phyloP scores from a whole-genome alignment of 2,797 vertebrate genomes.

The Takifugu rubripes region DNA sequence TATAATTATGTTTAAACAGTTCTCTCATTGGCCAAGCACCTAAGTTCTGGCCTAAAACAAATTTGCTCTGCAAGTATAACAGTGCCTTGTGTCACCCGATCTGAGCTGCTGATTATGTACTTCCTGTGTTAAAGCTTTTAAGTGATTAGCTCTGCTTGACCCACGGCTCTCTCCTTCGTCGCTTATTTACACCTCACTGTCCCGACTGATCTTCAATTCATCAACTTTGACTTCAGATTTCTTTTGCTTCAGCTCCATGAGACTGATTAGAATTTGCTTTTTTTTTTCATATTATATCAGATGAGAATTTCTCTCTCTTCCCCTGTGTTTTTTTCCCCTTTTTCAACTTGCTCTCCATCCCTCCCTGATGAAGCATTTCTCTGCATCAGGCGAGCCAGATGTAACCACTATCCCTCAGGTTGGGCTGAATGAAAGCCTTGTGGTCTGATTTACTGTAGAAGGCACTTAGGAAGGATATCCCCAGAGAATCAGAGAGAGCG shows the following conservation, averaged over 20 bases:
- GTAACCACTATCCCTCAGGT: constrained; percentile 58
- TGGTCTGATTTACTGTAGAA: constrained; percentile 76
- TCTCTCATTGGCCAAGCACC: too few species aligned
- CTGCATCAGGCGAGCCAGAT: constrained; percentile 35
- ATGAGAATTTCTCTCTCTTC: neutral
- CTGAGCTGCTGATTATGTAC: constrained; percentile 50
- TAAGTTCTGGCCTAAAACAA: neutral
- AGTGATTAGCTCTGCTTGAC: constrained; percentile 49
- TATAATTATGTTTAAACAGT: neutral
- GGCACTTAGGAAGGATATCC: constrained; percentile 69
- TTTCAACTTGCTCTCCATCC: constrained; percentile 7
- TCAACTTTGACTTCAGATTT: constrained; percentile 22
- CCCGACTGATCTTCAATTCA: constrained; percentile 35
- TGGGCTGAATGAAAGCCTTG: constrained; percentile 67
- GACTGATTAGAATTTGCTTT: constrained; percentile 28
- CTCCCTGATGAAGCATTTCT: constrained; percentile 39
- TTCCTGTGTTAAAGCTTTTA: constrained; percentile 65
- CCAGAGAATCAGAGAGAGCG: constrained; percentile 26
- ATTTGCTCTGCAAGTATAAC: constrained; percentile 8
- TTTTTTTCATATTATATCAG: constrained; percentile 26
- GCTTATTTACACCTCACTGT: constrained; percentile 51
- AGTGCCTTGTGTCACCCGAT: constrained; percentile 29
- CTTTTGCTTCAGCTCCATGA: constrained; percentile 4
- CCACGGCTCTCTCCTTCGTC: constrained; percentile 28
- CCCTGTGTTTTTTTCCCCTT: constrained; percentile 2